Base-by-base conservation (phyloP, 2,113 vertebrate genomes). In the Erpornis zantholeuca region DNA sequence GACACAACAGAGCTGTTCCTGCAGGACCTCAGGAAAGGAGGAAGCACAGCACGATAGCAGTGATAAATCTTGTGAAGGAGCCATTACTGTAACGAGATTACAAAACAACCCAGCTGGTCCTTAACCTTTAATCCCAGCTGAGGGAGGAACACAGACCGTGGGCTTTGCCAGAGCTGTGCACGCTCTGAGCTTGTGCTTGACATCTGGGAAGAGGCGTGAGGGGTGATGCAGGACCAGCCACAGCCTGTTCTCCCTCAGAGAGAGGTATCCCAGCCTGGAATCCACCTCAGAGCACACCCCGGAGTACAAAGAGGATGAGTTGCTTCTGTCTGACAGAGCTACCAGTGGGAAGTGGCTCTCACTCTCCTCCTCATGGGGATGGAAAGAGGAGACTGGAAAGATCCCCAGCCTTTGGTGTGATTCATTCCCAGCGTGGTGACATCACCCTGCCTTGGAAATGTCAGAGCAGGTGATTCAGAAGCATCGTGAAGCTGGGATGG, bases 41-140 rank as follows among this genome's bases (percentile, higher is more conserved):
- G 85, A 79, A 80, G 63, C 40, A 16, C 29, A 31, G 70, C 9
- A 40, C 0, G 1, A 56, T 4, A 22, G 28, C 9, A 75, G 15
- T 9, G 40, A 60, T 65, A 38, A 49, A 80, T 73, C 54, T 60
- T 64, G 79, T 29, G 25, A 52, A 20, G 21, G n/a, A 25, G 28
- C 29, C 85, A 72, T 95, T 92, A 61, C 82, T 54, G 79, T 57
- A 92, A 81, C 1, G 35, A 54, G 79, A 86, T 95, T 96, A 88
- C 92, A 80, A 88, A 85, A 94, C 54, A 50, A 4, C 8, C 82
- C 68, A 57, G 70, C 92, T 92, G 94, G 16, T 61, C 50, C 63
- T 83, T 82, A 86, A 70, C 85, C 71, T 88, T 82, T 83, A 27
- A 23, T 27, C 63, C 63, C 2, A 4, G 40, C 75, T 77, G 85